Percentiles rank a stretch among this genome's conserved stretches.
phyloP scores from a whole-genome alignment of 2,797 vertebrate species.

The Acestrorhynchus altus region DNA sequence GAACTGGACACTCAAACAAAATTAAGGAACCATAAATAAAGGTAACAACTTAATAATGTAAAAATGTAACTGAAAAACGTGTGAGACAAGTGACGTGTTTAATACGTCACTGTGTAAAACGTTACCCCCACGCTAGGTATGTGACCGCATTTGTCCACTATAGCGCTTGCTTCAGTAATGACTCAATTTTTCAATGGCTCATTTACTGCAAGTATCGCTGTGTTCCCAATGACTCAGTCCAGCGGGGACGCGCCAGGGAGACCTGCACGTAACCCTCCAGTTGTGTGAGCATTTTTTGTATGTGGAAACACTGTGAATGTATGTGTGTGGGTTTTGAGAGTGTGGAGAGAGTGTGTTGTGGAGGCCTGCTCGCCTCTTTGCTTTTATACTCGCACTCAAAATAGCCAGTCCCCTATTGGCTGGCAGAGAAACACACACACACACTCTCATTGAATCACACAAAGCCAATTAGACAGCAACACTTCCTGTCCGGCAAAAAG shows the following conservation, averaged over 20 bases:
- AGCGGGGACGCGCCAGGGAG: not conserved
- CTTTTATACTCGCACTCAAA: constrained; percentile 94
- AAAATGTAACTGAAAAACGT: no score
- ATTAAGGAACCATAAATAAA: no score
- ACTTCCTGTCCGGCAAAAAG: constrained; percentile 91
- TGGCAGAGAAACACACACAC: constrained; percentile 64
- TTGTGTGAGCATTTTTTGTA: constrained; percentile 15
- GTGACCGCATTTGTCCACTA: not conserved
- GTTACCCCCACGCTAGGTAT: not conserved
- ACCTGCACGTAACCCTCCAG: not conserved
- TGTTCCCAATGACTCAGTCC: constrained; percentile 45
- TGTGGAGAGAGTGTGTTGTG: constrained; percentile 33
- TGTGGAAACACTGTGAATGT: constrained; percentile 17
- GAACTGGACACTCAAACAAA: no score
- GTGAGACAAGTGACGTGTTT: not conserved
- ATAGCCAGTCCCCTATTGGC: constrained; percentile 89
- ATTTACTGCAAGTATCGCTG: constrained; percentile 12
- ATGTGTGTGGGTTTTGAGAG: not conserved
- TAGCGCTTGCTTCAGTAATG: not conserved
- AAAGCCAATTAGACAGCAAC: constrained; percentile 86
- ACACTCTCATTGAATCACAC: constrained; percentile 81
- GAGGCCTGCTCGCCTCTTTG: constrained; percentile 46
- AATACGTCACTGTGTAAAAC: not conserved
- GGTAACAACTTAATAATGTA: no score
- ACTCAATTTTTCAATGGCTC: constrained; percentile 9